These are phyloP conservation scores for Papilio xuthus DNA, from an alignment of 1,140 invertebrate genomes.

Conservation along the genomic window DNA sequence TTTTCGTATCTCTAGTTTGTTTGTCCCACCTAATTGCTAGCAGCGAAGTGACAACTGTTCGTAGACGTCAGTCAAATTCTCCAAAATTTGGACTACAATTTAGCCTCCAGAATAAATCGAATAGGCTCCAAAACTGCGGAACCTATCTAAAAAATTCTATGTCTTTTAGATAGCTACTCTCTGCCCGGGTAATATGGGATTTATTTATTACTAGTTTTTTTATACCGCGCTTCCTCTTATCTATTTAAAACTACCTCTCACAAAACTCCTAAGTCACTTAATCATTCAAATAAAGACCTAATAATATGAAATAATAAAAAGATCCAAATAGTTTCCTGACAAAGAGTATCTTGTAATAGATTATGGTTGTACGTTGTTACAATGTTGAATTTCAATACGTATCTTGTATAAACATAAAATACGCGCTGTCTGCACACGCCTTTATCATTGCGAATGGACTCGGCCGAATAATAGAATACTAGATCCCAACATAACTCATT, in stretches of 20 bases:
- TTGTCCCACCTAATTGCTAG: not conserved
- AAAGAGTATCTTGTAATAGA: not conserved
- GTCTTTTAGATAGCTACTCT: no score
- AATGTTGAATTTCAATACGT: conserved; percentile 11
- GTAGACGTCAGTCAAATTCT: no score
- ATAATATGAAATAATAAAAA: not conserved
- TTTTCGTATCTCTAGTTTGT: not conserved
- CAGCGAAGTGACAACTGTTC: no score
- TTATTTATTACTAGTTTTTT: no score
- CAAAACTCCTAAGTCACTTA: not conserved
- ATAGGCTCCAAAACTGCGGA: no score
- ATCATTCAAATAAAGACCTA: not conserved
- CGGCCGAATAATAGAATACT: conserved; percentile 24
- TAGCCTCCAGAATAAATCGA: no score
- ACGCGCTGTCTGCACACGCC: not conserved
- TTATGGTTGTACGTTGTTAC: not conserved
- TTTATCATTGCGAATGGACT: conserved; percentile 7
- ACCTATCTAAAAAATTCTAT: no score
- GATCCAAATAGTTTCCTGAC: not conserved
- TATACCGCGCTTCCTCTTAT: no score
- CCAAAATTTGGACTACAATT: no score
- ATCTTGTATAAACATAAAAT: not conserved
- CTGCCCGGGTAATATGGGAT: no score
- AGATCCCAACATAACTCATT: conserved; percentile 20
- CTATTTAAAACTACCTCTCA: no score